Conservation (phyloP, 2,888 invertebrate species). For the Terebella lapidaria region DNA sequence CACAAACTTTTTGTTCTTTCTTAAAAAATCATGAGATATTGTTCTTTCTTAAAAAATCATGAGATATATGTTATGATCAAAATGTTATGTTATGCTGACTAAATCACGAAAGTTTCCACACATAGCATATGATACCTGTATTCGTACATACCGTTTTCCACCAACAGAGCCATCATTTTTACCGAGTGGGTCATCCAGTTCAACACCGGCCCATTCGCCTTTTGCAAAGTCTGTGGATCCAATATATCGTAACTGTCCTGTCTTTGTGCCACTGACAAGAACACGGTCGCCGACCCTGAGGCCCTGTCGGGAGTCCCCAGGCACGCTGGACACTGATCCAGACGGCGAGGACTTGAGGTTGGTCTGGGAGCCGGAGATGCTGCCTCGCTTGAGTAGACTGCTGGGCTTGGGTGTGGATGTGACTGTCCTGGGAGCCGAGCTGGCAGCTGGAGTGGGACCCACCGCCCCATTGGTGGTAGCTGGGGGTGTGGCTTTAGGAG, state of each 20-base stretch:
- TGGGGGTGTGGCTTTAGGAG: not conserved
- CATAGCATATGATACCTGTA: no score
- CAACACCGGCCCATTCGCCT: constrained; percentile 94
- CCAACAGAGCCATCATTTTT: constrained; percentile 78
- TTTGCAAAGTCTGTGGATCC: constrained; percentile 85
- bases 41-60: no score
- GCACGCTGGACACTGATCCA: constrained; percentile 8
- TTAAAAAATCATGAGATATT: no score
- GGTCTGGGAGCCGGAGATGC: constrained; percentile 33
- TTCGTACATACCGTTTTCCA: constrained; percentile 65
- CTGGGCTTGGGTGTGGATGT: not conserved
- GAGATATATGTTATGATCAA: no score
- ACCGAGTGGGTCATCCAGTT: constrained; percentile 86
- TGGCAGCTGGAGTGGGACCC: not conserved
- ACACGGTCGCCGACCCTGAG: constrained; percentile 44
- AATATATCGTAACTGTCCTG: constrained; percentile 77
- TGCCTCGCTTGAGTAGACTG: constrained; percentile 12
- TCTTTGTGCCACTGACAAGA: constrained; percentile 60
- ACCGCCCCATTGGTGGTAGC: not conserved
- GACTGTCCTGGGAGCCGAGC: not conserved
- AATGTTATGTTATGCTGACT: no score
- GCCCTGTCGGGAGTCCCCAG: not conserved
- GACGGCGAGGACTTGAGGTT: constrained; percentile 27
- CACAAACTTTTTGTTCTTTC: no score
- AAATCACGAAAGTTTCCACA: no score